Evolutionary conservation across 1,140 invertebrate genomes (phyloP).

Genomic region (Papilio machaon): DNA sequence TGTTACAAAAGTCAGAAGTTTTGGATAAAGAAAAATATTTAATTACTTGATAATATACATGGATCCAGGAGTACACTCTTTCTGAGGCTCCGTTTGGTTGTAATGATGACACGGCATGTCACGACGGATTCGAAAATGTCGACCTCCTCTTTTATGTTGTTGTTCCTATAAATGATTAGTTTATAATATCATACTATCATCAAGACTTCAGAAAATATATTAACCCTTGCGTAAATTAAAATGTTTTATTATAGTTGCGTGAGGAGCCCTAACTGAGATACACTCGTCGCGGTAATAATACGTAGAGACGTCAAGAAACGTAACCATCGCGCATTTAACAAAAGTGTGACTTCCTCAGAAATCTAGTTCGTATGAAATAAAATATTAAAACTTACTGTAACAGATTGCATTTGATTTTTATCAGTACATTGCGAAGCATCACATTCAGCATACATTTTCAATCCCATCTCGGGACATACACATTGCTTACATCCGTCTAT

Average conservation of each 20-base stretch:
- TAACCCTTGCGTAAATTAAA: neutral
- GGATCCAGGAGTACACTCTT: slow-evolving; percentile 60
- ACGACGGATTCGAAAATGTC: slow-evolving; percentile 27
- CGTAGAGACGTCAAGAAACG: too few species aligned
- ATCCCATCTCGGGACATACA: slow-evolving; percentile 67
- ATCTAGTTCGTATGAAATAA: neutral
- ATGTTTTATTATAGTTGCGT: too few species aligned
- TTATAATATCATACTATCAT: neutral
- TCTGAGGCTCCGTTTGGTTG: slow-evolving; percentile 30
- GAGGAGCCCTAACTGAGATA: too few species aligned
- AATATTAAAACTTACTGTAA: slow-evolving; percentile 4
- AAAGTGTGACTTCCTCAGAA: neutral
- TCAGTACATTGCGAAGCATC: slow-evolving; percentile 56
- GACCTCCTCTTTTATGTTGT: slow-evolving; percentile 15
- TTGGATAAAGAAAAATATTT: neutral
- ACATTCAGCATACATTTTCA: slow-evolving; percentile 65
- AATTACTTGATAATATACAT: slow-evolving; percentile 63
- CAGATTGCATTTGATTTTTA: slow-evolving; percentile 26
- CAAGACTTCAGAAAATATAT: neutral
- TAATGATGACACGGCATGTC: slow-evolving; percentile 31
- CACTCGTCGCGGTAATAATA: too few species aligned
- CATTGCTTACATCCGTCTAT: slow-evolving; percentile 64
- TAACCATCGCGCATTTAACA: too few species aligned
- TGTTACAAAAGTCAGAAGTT: neutral
- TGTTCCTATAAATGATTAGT: slow-evolving; percentile 6